These are phyloP conservation scores for Mallotus villosus DNA, from an alignment of 2,797 vertebrate species.

Conservation along the genomic window DNA sequence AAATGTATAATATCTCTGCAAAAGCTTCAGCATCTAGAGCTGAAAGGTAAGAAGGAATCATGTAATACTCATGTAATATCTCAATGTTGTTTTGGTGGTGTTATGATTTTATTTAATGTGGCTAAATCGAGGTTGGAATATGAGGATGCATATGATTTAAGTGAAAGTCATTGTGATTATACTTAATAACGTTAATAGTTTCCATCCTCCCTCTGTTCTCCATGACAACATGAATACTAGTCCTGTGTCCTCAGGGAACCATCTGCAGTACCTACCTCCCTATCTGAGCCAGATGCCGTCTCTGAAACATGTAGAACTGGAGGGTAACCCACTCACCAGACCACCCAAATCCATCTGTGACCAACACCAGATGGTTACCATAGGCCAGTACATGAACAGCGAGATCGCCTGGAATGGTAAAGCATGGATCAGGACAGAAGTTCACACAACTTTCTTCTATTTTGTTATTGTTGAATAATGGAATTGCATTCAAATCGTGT, in stretches of 20 bases:
- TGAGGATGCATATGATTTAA: no score
- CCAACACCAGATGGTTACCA: constrained; percentile 8
- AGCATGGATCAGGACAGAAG: not conserved
- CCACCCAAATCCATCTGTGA: not conserved
- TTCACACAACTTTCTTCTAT: not conserved
- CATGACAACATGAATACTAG: no score
- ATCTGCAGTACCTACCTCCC: constrained; percentile 1
- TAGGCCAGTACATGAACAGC: constrained; percentile 9
- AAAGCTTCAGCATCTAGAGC: not conserved
- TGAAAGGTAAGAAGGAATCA: not conserved
- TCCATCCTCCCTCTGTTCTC: no score
- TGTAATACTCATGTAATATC: no score
- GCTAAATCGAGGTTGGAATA: no score
- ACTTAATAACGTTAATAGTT: no score
- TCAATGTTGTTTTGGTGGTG: no score
- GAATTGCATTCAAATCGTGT: not conserved
- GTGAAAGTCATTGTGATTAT: no score
- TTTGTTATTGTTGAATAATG: not conserved
- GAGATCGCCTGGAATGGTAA: constrained; percentile 6
- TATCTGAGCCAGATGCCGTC: constrained; percentile 3
- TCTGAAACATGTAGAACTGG: constrained; percentile 16
- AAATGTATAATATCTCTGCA: constrained; percentile 3
- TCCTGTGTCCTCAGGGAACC: constrained; percentile 1
- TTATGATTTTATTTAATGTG: not conserved
- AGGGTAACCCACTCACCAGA: constrained; percentile 14